Evolutionary conservation across 2,797 vertebrate species (phyloP).

Genomic region (Sardinella longiceps): DNA sequence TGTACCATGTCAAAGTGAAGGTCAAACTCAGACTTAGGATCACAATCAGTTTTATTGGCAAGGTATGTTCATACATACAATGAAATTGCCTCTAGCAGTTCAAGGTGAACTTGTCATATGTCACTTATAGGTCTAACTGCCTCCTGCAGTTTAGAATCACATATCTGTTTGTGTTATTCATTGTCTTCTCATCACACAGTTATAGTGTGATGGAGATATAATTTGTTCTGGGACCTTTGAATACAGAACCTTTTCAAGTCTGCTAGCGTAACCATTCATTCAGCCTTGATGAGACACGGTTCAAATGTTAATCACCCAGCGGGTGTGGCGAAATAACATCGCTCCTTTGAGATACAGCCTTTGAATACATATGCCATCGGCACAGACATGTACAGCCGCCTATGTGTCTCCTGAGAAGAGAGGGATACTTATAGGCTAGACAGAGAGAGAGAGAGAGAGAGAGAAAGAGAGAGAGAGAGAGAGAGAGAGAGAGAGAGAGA

Average conservation of each 20-base stretch:
- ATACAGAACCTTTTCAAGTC: constrained; percentile 70
- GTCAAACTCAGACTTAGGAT: background rate
- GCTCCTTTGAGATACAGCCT: constrained; percentile 66
- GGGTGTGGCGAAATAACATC: constrained; percentile 77
- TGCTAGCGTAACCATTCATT: constrained; percentile 76
- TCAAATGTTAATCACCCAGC: constrained; percentile 80
- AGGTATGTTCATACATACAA: too few species aligned
- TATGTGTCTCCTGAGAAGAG: constrained; percentile 58
- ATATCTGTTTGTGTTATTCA: background rate
- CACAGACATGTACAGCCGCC: constrained; percentile 66
- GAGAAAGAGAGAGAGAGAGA: constrained; percentile 39
- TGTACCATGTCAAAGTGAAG: background rate
- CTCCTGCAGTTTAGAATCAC: background rate
- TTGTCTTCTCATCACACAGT: background rate
- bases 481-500: constrained; percentile 51
- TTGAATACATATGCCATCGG: constrained; percentile 56
- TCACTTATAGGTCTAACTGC: background rate
- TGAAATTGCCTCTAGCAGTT: too few species aligned
- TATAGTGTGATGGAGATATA: background rate
- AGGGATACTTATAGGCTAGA: background rate
- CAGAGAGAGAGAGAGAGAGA: constrained; percentile 50
- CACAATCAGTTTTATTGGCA: too few species aligned
- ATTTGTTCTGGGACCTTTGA: constrained; percentile 65
- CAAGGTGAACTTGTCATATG: background rate
- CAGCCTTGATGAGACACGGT: constrained; percentile 71